Conservation (phyloP, 2,113 vertebrate species). For the Cynocephalus volans region DNA sequence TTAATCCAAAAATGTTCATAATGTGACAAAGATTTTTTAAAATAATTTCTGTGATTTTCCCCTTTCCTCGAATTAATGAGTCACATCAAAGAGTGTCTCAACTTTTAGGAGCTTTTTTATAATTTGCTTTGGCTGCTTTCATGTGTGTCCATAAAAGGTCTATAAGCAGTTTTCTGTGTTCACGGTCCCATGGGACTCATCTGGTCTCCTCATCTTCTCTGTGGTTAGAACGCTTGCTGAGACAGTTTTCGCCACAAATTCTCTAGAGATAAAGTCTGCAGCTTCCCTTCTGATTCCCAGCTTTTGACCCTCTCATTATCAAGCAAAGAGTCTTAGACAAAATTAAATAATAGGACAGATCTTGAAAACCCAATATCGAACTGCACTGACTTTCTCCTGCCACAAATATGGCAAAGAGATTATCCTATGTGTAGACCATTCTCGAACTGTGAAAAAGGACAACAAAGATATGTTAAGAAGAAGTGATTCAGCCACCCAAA, state of each 20-base stretch:
- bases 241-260: slow-evolving; percentile 84
- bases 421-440: not conserved
- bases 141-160: slow-evolving; percentile 89
- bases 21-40: slow-evolving; percentile 69
- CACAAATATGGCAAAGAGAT: slow-evolving; percentile 6
- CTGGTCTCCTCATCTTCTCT: slow-evolving; percentile 84
- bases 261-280: slow-evolving; percentile 80
- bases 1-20: slow-evolving; percentile 66
- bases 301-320: slow-evolving; percentile 52
- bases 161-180: slow-evolving; percentile 83
- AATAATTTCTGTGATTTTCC: slow-evolving; percentile 76
- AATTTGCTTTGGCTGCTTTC: slow-evolving; percentile 87
- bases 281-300: slow-evolving; percentile 68
- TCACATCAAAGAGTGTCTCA: slow-evolving; percentile 86
- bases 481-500: not conserved
- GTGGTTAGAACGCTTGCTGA: slow-evolving; percentile 81
- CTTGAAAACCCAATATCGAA: not conserved
- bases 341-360: not conserved
- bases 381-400: not conserved
- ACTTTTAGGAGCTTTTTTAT: slow-evolving; percentile 85
- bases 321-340: slow-evolving; percentile 38
- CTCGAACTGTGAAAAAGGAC: slow-evolving; percentile 42
- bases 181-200: slow-evolving; percentile 80
- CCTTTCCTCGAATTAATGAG: slow-evolving; percentile 79
- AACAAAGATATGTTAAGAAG: slow-evolving; percentile 50